These are phyloP conservation scores for Chloroceryle aenea DNA, from an alignment of 2,113 vertebrate genomes.

Conservation along the genomic window DNA sequence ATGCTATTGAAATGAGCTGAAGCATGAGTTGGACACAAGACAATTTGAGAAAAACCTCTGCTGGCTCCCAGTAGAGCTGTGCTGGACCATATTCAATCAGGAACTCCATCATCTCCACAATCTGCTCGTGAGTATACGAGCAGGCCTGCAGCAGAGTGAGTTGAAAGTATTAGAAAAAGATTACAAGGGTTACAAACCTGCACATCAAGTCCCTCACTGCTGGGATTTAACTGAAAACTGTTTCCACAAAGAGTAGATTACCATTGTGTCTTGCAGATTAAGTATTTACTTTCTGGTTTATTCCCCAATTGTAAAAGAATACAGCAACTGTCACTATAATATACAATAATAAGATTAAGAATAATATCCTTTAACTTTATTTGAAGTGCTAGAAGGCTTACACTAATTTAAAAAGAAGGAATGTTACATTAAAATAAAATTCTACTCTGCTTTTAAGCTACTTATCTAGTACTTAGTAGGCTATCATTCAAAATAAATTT, in stretches of 20 bases:
- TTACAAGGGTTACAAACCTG: not conserved
- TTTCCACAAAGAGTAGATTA: not conserved
- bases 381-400: not conserved
- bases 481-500: not conserved
- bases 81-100: constrained; percentile 94
- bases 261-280: not conserved
- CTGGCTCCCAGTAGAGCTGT: constrained; percentile 96
- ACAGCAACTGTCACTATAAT: not conserved
- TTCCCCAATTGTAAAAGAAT: not conserved
- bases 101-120: constrained; percentile 99
- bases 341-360: not conserved
- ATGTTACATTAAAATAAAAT: not conserved
- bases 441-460: not conserved
- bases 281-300: not conserved
- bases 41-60: constrained; percentile 95
- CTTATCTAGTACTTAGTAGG: not conserved
- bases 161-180: not conserved
- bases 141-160: constrained; percentile 82
- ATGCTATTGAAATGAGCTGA: constrained; percentile 97
- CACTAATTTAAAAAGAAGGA: not conserved
- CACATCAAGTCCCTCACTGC: not conserved
- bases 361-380: not conserved
- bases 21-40: constrained; percentile 96
- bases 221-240: not conserved
- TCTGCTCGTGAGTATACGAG: constrained; percentile 94